Conservation (phyloP, 2,113 vertebrate genomes). For the Carassius gibelio region DNA sequence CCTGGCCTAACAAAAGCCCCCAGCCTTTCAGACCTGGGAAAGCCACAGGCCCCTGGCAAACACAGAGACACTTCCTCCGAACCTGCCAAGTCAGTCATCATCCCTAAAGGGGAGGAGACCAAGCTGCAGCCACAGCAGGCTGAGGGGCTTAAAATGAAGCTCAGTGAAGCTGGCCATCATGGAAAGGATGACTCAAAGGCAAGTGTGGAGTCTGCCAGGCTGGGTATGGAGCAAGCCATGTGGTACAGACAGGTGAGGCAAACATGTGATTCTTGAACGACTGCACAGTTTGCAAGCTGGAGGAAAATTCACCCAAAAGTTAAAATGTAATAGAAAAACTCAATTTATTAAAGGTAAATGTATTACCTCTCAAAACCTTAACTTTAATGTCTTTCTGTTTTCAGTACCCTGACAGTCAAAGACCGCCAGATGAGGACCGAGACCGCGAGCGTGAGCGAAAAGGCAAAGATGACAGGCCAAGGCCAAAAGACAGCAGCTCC, state of each 20-base stretch:
- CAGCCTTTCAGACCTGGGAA: constrained; percentile 89
- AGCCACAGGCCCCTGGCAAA: constrained; percentile 82
- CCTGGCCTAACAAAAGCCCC: constrained; percentile 91
- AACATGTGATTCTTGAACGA: constrained; percentile 10
- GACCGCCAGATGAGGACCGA: constrained; percentile 89
- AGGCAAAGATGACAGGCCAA: constrained; percentile 88
- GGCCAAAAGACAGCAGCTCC: constrained; percentile 84
- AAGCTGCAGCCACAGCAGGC: constrained; percentile 84
- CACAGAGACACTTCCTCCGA: constrained; percentile 85
- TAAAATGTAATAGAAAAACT: not conserved
- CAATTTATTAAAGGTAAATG: too few relatives aligned
- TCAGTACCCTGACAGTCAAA: constrained; percentile 90
- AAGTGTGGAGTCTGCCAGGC: constrained; percentile 83
- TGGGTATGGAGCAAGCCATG: constrained; percentile 89
- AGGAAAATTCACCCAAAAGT: not conserved
- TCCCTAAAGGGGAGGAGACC: constrained; percentile 89
- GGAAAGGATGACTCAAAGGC: constrained; percentile 90
- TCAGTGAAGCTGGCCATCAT: constrained; percentile 84
- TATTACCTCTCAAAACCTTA: too few relatives aligned
- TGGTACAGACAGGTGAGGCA: constrained; percentile 98
- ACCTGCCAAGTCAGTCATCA: constrained; percentile 86
- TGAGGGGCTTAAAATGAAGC: constrained; percentile 92
- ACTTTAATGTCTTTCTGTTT: constrained; percentile 69
- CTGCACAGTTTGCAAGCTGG: not conserved
- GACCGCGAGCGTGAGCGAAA: constrained; percentile 87